These are phyloP conservation scores for Phengaris alcon DNA, from an alignment of 2,888 invertebrate species.

Conservation along the genomic window DNA sequence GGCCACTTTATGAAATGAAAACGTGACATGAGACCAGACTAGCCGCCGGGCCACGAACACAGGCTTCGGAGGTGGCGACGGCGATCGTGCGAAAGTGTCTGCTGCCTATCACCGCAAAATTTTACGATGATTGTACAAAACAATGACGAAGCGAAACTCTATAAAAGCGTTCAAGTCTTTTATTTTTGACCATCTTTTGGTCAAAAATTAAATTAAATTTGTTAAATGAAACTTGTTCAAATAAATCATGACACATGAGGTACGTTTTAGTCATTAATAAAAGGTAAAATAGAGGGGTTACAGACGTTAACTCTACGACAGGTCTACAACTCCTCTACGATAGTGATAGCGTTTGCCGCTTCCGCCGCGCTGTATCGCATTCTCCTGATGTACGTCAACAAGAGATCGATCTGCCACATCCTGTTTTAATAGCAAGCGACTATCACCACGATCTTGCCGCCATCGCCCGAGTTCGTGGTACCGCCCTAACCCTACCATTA, in stretches of 20 bases:
- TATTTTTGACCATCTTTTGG: too few relatives aligned
- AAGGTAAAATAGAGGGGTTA: not conserved
- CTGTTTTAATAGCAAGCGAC: too few relatives aligned
- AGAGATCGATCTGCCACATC: too few relatives aligned
- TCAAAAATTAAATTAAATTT: too few relatives aligned
- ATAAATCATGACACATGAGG: too few relatives aligned
- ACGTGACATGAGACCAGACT: slow-evolving; percentile 60
- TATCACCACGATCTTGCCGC: not conserved
- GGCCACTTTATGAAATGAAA: slow-evolving; percentile 51
- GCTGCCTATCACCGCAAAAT: not conserved
- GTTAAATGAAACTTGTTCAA: too few relatives aligned
- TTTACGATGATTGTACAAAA: not conserved
- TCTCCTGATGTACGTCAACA: too few relatives aligned
- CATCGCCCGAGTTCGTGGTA: not conserved
- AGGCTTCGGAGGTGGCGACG: not conserved
- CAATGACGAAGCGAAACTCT: too few relatives aligned
- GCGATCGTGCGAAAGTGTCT: not conserved
- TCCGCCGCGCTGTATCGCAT: too few relatives aligned
- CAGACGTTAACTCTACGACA: not conserved
- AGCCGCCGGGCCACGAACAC: slow-evolving; percentile 45
- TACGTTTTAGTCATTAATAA: not conserved
- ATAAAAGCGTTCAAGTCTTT: too few relatives aligned
- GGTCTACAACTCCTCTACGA: not conserved
- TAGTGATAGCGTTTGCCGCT: too few relatives aligned
- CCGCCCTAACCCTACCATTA: slow-evolving; percentile 48